A percentile compares a stretch with the other conserved stretches of the same genome.
phyloP scores from a whole-genome alignment of 2,113 vertebrate genomes.

The Camarhynchus parvulus region DNA sequence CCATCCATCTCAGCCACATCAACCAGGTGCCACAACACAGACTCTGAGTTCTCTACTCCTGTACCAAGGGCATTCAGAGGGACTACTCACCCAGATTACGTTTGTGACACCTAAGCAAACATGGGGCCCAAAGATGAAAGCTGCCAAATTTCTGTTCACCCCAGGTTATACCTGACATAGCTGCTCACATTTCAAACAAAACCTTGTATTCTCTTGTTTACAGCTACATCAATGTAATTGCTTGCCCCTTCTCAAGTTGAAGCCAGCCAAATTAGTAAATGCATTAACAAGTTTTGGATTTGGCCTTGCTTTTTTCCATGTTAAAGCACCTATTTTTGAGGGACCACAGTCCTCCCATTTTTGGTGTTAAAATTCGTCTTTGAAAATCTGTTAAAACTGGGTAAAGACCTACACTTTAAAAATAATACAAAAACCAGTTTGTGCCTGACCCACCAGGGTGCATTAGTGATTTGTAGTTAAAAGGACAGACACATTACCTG shows the following conservation, averaged over 20 bases:
- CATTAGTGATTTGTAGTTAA: not conserved
- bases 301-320: not conserved
- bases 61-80: not conserved
- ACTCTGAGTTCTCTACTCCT: not conserved
- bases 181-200: not conserved
- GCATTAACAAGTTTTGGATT: not conserved
- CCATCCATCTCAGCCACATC: not conserved
- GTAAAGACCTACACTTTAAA: not conserved
- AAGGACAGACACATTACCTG: not conserved
- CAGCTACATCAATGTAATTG: not conserved
- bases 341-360: not conserved
- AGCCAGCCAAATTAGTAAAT: not conserved
- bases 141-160: not conserved
- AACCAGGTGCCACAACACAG: not conserved
- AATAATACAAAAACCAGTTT: not conserved
- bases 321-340: not conserved
- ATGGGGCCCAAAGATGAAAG: not conserved
- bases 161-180: not conserved
- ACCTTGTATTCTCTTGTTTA: not conserved
- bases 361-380: not conserved
- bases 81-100: rapidly evolving
- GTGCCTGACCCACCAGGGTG: not conserved
- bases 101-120: not conserved
- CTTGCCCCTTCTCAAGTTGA: not conserved
- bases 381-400: not conserved